phyloP scores from a whole-genome alignment of 1,140 invertebrate species.

The Drosophila pachea region DNA sequence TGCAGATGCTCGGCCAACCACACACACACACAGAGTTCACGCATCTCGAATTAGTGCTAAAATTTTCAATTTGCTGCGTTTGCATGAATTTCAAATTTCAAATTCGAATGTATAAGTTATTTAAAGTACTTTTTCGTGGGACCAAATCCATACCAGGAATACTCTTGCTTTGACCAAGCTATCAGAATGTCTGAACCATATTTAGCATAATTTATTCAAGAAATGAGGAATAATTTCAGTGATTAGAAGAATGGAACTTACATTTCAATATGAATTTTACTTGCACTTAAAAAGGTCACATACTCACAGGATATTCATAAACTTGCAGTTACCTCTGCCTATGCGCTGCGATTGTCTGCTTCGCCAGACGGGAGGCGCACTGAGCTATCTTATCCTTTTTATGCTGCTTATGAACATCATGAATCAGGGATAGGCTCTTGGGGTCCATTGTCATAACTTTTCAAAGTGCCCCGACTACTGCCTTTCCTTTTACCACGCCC shows the following conservation, averaged over 20 bases:
- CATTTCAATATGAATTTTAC: background rate
- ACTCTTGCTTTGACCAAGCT: background rate
- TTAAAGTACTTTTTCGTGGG: background rate
- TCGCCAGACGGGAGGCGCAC: constrained; percentile 4
- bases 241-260: no score
- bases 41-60: constrained; percentile 7
- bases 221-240: no score
- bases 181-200: background rate
- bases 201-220: no score
- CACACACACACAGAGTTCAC: constrained; percentile 1
- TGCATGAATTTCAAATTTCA: constrained; percentile 12
- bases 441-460: constrained; percentile 31
- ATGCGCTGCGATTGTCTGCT: background rate
- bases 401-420: constrained; percentile 15
- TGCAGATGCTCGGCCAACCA: background rate
- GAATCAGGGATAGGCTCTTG: constrained; percentile 16
- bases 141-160: background rate
- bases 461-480: constrained; percentile 1
- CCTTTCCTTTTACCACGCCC: background rate
- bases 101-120: constrained; percentile 9
- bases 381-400: constrained; percentile 9
- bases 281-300: no score
- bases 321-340: background rate
- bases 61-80: constrained; percentile 14
- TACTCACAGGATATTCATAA: background rate